Conservation (phyloP, 2,797 vertebrate species). For the Myripristis jacobus region DNA sequence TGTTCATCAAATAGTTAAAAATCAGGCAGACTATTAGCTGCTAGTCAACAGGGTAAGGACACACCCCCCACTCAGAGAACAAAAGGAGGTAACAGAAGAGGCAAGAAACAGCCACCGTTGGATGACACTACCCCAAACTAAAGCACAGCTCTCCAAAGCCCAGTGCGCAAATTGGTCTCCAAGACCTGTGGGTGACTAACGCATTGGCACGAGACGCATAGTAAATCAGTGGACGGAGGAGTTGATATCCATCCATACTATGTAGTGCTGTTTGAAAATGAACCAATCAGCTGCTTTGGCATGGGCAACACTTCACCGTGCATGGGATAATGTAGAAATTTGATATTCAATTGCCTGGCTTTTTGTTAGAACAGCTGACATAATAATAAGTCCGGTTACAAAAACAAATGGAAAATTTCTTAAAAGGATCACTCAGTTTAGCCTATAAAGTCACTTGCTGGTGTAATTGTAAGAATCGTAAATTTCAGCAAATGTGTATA, state of each 20-base stretch:
- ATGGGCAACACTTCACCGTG: slow-evolving; percentile 65
- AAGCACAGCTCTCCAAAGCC: slow-evolving; percentile 66
- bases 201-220: slow-evolving; percentile 61
- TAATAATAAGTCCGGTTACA: slow-evolving; percentile 62
- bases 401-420: slow-evolving; percentile 70
- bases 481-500: slow-evolving; percentile 83
- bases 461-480: slow-evolving; percentile 96
- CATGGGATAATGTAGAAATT: slow-evolving; percentile 72
- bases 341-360: slow-evolving; percentile 66
- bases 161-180: slow-evolving; percentile 49
- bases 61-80: slow-evolving; percentile 23
- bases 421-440: slow-evolving; percentile 77
- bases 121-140: slow-evolving; percentile 58
- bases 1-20: slow-evolving; percentile 17
- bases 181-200: slow-evolving; percentile 56
- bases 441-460: slow-evolving; percentile 96
- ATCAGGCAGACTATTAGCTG: slow-evolving; percentile 47
- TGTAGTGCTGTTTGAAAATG: slow-evolving; percentile 65
- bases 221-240: slow-evolving; percentile 50
- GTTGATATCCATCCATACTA: slow-evolving; percentile 53
- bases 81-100: slow-evolving; percentile 37
- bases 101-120: slow-evolving; percentile 57
- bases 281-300: slow-evolving; percentile 79
- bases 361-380: slow-evolving; percentile 69
- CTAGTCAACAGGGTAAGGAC: slow-evolving; percentile 44